Percentiles rank a stretch among this genome's conserved stretches.
phyloP scores from a whole-genome alignment of 2,888 invertebrate genomes.

The Parnassius apollo region DNA sequence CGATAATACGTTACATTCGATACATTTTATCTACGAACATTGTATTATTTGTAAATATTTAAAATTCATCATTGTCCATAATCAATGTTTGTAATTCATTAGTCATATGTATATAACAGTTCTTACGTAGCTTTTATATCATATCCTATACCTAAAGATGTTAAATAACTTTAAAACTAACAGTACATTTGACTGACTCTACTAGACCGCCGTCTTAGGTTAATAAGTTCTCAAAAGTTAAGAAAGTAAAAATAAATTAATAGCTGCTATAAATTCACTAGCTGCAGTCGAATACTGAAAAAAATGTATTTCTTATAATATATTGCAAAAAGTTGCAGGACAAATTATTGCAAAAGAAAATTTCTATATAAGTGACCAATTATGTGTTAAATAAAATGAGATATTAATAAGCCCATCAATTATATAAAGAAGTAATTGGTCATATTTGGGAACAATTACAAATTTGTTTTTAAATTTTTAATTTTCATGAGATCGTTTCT shows the following conservation, averaged over 20 bases:
- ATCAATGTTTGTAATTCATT: constrained; percentile 1
- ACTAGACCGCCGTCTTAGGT: constrained; percentile 21
- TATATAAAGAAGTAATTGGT: too few species aligned
- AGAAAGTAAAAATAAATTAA: not conserved
- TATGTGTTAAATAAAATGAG: too few species aligned
- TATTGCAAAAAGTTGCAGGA: too few species aligned
- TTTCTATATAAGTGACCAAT: too few species aligned
- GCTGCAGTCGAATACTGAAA: constrained; percentile 11
- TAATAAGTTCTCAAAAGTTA: not conserved
- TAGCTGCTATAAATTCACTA: not conserved
- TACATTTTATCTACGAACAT: constrained; percentile 1
- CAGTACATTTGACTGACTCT: constrained; percentile 24
- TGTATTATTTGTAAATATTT: not conserved
- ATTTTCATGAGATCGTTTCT: not conserved
- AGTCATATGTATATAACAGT: not conserved
- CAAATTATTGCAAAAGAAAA: too few species aligned
- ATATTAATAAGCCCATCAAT: too few species aligned
- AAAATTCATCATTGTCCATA: not conserved
- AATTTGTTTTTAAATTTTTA: not conserved
- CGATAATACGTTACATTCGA: constrained; percentile 16
- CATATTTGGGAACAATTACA: too few species aligned
- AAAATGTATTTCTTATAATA: not conserved
- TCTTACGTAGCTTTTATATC: not conserved
- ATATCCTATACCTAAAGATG: constrained; percentile 2
- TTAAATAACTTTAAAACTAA: constrained; percentile 24